Evolutionary conservation across 2,888 invertebrate species (phyloP).

Genomic region (Crossocerus cetratus): DNA sequence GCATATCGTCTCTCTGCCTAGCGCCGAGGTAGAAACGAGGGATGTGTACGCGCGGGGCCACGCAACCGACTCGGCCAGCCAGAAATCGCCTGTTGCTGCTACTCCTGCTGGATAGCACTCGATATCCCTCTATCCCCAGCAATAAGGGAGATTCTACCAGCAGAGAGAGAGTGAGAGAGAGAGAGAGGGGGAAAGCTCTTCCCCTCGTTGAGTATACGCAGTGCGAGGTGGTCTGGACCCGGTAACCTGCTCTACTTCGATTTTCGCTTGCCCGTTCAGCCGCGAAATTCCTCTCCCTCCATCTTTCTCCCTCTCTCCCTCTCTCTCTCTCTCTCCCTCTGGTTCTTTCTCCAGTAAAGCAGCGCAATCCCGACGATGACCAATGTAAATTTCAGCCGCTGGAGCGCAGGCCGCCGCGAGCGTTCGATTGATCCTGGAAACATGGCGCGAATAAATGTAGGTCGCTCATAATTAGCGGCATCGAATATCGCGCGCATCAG

Average conservation of each 20-base stretch:
- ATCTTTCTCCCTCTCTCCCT: no score
- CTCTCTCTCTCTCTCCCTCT: background rate
- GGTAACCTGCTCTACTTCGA: conserved; percentile 2
- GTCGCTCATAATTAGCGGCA: conserved; percentile 9
- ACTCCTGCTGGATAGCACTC: background rate
- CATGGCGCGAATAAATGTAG: conserved; percentile 23
- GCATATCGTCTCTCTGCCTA: conserved; percentile 52
- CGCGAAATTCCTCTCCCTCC: background rate
- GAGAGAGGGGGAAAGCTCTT: no score
- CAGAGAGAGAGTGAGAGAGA: no score
- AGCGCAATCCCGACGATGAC: background rate
- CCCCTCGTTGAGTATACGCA: background rate
- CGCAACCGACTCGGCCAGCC: conserved; percentile 29
- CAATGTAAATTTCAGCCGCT: conserved; percentile 1
- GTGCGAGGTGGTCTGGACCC: background rate
- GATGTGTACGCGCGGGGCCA: conserved; percentile 25
- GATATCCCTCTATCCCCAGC: background rate
- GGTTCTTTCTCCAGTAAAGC: background rate
- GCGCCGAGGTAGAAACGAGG: conserved; percentile 53
- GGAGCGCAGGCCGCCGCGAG: no score
- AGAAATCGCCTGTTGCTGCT: conserved; percentile 62
- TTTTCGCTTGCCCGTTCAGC: background rate
- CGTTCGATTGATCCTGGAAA: conserved; percentile 6
- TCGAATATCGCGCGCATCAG: conserved; percentile 18
- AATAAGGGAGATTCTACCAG: no score